phyloP scores from a whole-genome alignment of 2,113 vertebrate species.

The Epinephelus moara region DNA sequence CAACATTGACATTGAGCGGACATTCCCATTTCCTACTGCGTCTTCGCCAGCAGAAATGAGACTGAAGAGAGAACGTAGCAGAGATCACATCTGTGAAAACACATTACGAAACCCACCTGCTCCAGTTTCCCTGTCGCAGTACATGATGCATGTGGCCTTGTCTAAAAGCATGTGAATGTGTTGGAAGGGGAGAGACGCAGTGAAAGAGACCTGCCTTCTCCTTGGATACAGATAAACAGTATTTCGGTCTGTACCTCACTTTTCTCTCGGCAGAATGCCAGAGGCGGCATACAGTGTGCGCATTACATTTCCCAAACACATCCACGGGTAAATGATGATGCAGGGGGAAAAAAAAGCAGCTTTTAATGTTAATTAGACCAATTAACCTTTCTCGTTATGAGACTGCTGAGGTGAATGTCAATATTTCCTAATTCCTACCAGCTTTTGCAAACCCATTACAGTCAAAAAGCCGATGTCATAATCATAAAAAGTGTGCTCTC shows the following conservation, averaged over 20 bases:
- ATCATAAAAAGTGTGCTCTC: not conserved
- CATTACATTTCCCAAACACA: constrained; percentile 24
- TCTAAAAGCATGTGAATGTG: constrained; percentile 10
- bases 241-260: constrained; percentile 7
- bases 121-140: not conserved
- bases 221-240: not conserved
- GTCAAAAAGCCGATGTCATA: constrained; percentile 28
- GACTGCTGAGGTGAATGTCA: constrained; percentile 39
- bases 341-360: constrained; percentile 10
- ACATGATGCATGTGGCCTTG: constrained; percentile 32
- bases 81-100: constrained; percentile 63
- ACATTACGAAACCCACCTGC: constrained; percentile 60
- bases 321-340: constrained; percentile 33
- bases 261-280: constrained; percentile 25
- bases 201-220: constrained; percentile 2
- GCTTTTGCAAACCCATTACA: constrained; percentile 24
- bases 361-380: constrained; percentile 50
- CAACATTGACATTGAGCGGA: constrained; percentile 55
- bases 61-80: constrained; percentile 27
- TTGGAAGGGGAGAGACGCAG: not conserved
- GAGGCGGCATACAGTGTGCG: not conserved
- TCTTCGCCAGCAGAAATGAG: constrained; percentile 33
- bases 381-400: constrained; percentile 55
- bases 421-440: constrained; percentile 37
- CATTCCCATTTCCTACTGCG: constrained; percentile 44